phyloP scores from a whole-genome alignment of 2,113 vertebrate genomes.

The Melanostigma gelatinosum region DNA sequence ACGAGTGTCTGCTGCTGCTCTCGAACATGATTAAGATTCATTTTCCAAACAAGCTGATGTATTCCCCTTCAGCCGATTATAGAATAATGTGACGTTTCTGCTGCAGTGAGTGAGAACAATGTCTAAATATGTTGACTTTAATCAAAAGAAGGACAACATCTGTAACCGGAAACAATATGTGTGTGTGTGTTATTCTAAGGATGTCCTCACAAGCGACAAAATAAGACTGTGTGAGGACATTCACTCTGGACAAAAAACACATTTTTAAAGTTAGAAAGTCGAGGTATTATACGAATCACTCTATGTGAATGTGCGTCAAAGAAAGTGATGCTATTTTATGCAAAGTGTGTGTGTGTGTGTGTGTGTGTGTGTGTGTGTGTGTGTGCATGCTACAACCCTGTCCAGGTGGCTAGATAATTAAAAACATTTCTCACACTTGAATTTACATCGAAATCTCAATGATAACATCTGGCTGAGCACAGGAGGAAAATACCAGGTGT shows the following conservation, averaged over 20 bases:
- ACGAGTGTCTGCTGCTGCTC: constrained; percentile 24
- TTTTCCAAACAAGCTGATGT: constrained; percentile 42
- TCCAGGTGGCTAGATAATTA: constrained; percentile 76
- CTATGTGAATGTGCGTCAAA: background rate
- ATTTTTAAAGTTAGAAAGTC: background rate
- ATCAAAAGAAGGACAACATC: constrained; percentile 69
- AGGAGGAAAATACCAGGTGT: constrained; percentile 11
- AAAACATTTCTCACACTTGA: constrained; percentile 73
- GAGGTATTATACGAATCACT: background rate
- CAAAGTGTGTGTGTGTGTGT: constrained; percentile 20
- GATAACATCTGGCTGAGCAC: constrained; percentile 65
- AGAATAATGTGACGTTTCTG: constrained; percentile 39
- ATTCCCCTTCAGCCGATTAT: constrained; percentile 36
- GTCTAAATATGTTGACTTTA: constrained; percentile 63
- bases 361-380: background rate
- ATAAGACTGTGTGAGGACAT: background rate
- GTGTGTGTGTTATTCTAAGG: background rate
- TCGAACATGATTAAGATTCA: constrained; percentile 42
- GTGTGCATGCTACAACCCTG: constrained; percentile 22
- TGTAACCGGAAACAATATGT: constrained; percentile 51
- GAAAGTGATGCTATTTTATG: background rate
- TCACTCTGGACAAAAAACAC: background rate
- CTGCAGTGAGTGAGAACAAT: constrained; percentile 41
- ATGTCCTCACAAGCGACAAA: background rate
- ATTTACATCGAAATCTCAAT: constrained; percentile 64